These are phyloP conservation scores for Macrochelys suwanniensis DNA, from an alignment of 2,797 vertebrate genomes.

Conservation along the genomic window DNA sequence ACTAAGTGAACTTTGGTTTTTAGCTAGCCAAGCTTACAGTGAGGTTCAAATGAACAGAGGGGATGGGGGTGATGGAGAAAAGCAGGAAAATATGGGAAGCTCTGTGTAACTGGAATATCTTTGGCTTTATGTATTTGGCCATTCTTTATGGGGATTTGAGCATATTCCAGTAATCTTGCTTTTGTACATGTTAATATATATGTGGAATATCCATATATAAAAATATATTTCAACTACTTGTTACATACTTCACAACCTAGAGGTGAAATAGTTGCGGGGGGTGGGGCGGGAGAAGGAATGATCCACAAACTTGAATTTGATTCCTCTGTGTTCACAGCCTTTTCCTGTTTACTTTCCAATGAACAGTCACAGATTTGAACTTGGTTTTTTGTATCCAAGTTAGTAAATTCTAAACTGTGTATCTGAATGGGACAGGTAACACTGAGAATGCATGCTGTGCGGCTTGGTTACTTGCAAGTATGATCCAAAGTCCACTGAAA, in stretches of 20 bases:
- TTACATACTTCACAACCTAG: accelerated
- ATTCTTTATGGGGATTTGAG: not conserved
- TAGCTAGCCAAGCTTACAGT: not conserved
- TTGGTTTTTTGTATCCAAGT: not conserved
- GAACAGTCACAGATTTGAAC: not conserved
- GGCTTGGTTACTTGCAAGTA: not conserved
- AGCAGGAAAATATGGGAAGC: not conserved
- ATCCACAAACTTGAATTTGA: not conserved
- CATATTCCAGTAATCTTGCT: not conserved
- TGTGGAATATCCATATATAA: not conserved
- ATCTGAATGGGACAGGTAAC: too few species aligned
- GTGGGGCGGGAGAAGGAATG: not conserved
- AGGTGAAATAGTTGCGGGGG: not conserved
- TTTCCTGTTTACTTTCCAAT: not conserved
- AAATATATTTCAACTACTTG: not conserved
- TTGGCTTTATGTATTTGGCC: not conserved
- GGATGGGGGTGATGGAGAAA: not conserved
- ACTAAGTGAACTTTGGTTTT: not conserved
- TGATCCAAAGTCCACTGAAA: not conserved
- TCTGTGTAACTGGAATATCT: not conserved
- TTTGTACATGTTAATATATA: not conserved
- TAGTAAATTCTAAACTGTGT: not conserved
- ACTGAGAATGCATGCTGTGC: accelerated
- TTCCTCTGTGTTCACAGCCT: not conserved
- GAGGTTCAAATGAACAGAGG: not conserved